Base-by-base conservation (phyloP, 1,140 invertebrate genomes). In the Pseudachorutes palmiensis region DNA sequence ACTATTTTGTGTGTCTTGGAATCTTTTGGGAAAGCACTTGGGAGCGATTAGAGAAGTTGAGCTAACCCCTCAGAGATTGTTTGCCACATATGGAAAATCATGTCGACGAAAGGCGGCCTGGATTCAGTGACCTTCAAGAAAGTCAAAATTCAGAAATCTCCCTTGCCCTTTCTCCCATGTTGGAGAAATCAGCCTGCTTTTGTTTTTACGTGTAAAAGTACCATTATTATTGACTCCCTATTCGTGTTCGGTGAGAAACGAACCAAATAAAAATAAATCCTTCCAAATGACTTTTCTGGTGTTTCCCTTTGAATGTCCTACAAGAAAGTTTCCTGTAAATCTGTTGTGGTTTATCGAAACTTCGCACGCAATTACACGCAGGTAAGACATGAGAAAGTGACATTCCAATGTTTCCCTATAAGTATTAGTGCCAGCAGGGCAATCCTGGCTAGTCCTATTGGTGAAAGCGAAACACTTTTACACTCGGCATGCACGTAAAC, bases 281-380 rank as follows among this genome's bases (percentile, higher is more conserved):
- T 41, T 9, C 36, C 36, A 19, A 41, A 41, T 41, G 36, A 41
- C 36, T 41, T 41, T 41, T 41, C 19, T 19, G 36, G 5, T 41
- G 51, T 14, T 14, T 9, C 51, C 12, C 24, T 55, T 24, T 19
- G 5, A 55, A 55, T 55, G 51, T 55, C 24, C 51, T 55, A 55
- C 51, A 55, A 55, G 51, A 55, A 24, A 14, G 51, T 55, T 55
- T 22, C 51, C 24, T 55, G 51, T 14, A 55, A 55, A 55, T 55
- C 51, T 55, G 51, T 55, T 55, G 51, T 55, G 51, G 51, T 55
- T 55, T 12, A 55, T 55, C 51, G 51, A 55, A 24, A 55, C 51
- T 24, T 5, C 5, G 51, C 51, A 55, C 51, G 51, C 51, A 55
- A 55, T 55, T 55, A 12, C 51, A 45, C 19, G 36, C 5, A 55